Evolutionary conservation across 2,113 vertebrate species (phyloP), one percentile per base, ranked within the genome.

Genomic region (Rhineura floridana): DNA sequence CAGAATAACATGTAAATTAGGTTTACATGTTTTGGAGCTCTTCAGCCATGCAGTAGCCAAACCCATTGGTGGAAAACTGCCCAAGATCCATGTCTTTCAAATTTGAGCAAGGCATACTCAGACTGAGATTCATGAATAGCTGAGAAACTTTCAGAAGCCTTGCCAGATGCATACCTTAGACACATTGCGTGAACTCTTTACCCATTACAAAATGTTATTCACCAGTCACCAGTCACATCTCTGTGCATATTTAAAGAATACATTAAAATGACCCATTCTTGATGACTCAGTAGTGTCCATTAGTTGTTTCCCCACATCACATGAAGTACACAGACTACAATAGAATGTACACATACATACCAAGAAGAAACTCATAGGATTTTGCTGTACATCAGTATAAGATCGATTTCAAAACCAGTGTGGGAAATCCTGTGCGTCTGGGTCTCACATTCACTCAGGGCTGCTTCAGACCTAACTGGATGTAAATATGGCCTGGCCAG

Each of bases 1-100:
- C 67, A 82, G 52, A 48, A 87, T 36, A 82, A 82, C 13, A 75
- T 82, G 69, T 8, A 81, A 82, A 87, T 73, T 46, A 19, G 30
- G 33, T 78, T 50, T 62, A 39, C 36, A 33, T 50, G 44, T 36
- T 63, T 73, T n/a, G 36, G 52, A 46, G 42, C 42, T 36, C 21
- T 28, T 46, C 67, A n/a, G 30, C 42, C 11, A 10, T 4, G 19
- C 19, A 25, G 12, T n/a, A 70, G 52, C 42, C 79, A 73, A 63
- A n/a, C 65, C 46, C n/a, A 72, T 42, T 46, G 39, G 13, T 72
- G 12, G 3, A 81, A 81, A 44, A 46, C 30, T 23, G 67, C 9
- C 25, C 23, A 25, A 46, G 17, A 72, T 33, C 13, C 50, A 23
- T 33, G 67, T 25, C 39, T 81, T 62, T 72, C 1, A 48, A 46